Conservation (phyloP, 1,140 invertebrate species). For the Colletes latitarsis region DNA sequence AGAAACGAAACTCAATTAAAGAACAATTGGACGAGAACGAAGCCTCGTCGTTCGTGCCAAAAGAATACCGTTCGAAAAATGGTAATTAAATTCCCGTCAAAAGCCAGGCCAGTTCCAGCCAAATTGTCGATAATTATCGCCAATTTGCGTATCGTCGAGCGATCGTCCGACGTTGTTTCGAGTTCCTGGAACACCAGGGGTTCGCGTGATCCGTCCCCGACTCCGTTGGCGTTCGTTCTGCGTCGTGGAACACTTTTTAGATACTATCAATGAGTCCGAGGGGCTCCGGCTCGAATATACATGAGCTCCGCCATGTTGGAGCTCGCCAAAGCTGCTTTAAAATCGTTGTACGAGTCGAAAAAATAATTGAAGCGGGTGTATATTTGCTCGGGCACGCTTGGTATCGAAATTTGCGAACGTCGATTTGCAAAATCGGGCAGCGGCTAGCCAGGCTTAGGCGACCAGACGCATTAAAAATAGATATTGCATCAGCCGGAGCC, state of each 20-base stretch:
- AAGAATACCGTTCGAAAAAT: too few relatives aligned
- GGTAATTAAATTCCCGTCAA: not conserved
- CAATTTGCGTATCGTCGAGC: not conserved
- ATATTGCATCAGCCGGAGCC: not conserved
- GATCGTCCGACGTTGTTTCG: not conserved
- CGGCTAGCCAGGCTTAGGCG: conserved; percentile 6
- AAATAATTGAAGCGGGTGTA: too few relatives aligned
- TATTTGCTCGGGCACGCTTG: not conserved
- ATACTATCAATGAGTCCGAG: conserved; percentile 3
- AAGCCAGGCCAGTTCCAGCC: not conserved
- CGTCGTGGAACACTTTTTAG: conserved; percentile 5
- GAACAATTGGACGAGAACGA: too few relatives aligned
- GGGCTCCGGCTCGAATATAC: not conserved
- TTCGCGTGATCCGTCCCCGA: conserved; percentile 8
- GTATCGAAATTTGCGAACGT: not conserved
- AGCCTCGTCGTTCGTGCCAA: too few relatives aligned
- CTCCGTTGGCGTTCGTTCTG: not conserved
- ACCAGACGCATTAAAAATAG: conserved; percentile 24
- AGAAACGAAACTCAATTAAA: not conserved
- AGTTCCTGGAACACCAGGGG: not conserved
- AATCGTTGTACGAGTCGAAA: too few relatives aligned
- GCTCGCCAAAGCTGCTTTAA: too few relatives aligned
- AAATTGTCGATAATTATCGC: not conserved
- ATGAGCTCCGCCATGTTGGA: too few relatives aligned
- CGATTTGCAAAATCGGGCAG: conserved; percentile 18